Evolutionary conservation across 2,797 vertebrate species (phyloP), one percentile per base, ranked within the genome.

Genomic region (Neosilurus hyrtlii): DNA sequence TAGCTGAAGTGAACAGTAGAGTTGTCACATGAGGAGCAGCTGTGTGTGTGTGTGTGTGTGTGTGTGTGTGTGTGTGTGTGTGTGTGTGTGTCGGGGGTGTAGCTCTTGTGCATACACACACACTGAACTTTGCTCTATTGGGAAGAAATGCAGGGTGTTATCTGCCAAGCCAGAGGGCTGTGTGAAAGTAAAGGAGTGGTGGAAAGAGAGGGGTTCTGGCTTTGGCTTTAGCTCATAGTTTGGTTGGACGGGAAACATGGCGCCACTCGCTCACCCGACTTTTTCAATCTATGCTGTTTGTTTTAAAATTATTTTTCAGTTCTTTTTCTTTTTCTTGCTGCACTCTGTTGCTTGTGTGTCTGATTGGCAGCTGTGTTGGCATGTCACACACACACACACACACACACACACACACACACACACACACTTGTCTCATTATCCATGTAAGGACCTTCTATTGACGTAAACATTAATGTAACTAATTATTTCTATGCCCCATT

Each of bases 141-240:
- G 85, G 90, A 88, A 83, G 85, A 85, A 86, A 85, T 86, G 81
- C 84, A 85, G 87, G 26, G 43, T 26, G 76, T 87, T 84, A 88
- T 88, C 88, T 91, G 92, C 93, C 93, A 94, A 92, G 90, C 86
- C 82, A 37, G 11, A 72, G 59, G 77, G 22, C 90, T 86, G 81
- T 84, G 65, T 84, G 88, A 72, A 86, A 85, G 67, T 77, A 43
- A 80, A 81, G 80, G 57, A 84, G 76, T 16, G 49, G 82, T 73
- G 82, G 77, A 82, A 81, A 71, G 51, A 66, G 68, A 72, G 49
- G 80, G 65, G 56, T 54, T 85, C 63, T 80, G 79, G 88, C 73
- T 87, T 89, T 92, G 88, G 88, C 87, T 85, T 89, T 87, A 90
- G 80, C 87, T 90, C 89, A 88, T 84, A 84, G 76, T 81, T 82